Conservation (phyloP, 2,113 vertebrate genomes). For the Silurus meridionalis region DNA sequence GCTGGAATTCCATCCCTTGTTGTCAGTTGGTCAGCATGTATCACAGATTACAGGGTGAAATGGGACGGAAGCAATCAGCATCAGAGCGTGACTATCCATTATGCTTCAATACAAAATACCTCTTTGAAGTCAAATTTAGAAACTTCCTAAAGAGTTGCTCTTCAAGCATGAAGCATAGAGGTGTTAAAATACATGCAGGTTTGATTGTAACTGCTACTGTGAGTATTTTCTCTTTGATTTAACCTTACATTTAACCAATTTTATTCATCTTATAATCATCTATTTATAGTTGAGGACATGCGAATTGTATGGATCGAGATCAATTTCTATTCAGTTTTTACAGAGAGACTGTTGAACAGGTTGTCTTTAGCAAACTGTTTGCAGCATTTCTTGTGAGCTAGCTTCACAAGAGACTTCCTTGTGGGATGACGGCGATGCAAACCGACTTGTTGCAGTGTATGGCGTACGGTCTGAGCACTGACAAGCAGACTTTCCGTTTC, state of each 20-base stretch:
- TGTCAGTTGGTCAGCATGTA: constrained; percentile 33
- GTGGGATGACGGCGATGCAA: too few relatives aligned
- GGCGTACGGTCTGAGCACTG: too few relatives aligned
- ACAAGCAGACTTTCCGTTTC: too few relatives aligned
- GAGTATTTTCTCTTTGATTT: constrained; percentile 11
- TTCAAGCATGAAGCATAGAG: background rate
- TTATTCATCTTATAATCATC: background rate
- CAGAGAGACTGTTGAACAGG: background rate
- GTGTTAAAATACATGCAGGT: background rate
- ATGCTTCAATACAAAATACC: constrained; percentile 50
- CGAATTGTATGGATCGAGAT: constrained; percentile 7
- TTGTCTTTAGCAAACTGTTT: background rate
- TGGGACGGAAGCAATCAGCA: constrained; percentile 46
- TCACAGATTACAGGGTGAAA: constrained; percentile 47
- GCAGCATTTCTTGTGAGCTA: too few relatives aligned
- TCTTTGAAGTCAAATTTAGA: constrained; percentile 11
- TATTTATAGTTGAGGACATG: constrained; percentile 10
- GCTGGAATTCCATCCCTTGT: constrained; percentile 16
- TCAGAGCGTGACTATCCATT: constrained; percentile 46
- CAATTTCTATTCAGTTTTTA: constrained; percentile 12
- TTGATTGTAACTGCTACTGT: background rate
- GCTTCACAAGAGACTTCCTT: too few relatives aligned
- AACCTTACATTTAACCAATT: background rate
- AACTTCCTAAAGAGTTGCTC: background rate
- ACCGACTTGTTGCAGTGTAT: too few relatives aligned